Base-by-base conservation (phyloP, 2,797 vertebrate genomes). In the Sebastes oblongus region DNA sequence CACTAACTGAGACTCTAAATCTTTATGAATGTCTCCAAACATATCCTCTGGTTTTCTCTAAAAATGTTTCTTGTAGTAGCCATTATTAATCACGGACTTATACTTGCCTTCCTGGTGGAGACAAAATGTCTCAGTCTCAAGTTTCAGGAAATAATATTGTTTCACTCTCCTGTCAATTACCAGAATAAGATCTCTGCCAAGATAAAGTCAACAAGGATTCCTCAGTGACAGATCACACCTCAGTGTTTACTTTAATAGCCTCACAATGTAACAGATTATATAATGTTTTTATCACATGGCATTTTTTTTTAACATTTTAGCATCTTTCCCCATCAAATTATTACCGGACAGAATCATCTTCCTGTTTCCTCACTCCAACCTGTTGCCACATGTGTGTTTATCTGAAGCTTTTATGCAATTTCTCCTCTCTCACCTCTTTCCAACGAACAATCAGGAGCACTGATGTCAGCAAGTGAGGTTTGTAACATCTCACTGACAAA, bases 161-260 rank as follows among this genome's bases (percentile, higher is more conserved):
- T 72, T 60, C 39, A 72, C 55, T 66, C 27, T 4, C 7, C 20
- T 85, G 69, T 72, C 54, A 70, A 22, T 65, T 76, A 66, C 5
- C 13, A 87, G 82, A 87, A 70, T 29, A 75, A 14, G 24, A 16
- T 25, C n/a, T n/a, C 20, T 82, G 88, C 81, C 81, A 91, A 90
- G 67, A 76, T 55, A 80, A 88, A 83, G 73, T 74, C 75, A 80
- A 24, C 46, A 65, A 18, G 14, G 46, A 84, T 78, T 78, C 78
- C 59, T 69, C 46, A 64, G 58, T 82, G 84, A 83, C 54, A 80
- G 55, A 61, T 25, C 34, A 46, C 14, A 56, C 30, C 30, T 76
- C 27, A 32, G 4, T 11, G 30, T 34, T 22, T 77, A 14, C 55
- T 64, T 46, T 11, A 46, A 61, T 22, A 72, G 16, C 24, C 18